These are phyloP conservation scores for Bicyclus anynana DNA, from an alignment of 1,140 invertebrate genomes.

Conservation along the genomic window DNA sequence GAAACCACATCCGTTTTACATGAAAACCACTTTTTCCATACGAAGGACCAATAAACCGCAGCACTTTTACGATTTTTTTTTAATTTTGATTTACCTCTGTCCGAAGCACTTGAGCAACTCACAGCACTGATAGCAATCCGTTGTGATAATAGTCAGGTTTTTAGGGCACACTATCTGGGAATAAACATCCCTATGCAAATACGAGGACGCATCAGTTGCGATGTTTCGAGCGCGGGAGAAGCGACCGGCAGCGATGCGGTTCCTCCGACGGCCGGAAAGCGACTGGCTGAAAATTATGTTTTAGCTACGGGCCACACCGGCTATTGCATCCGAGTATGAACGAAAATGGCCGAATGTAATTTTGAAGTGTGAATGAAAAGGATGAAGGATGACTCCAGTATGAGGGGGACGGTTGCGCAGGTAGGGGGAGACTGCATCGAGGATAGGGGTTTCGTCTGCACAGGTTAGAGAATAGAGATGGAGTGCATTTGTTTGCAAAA, in stretches of 20 bases:
- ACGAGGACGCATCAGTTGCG: slow-evolving; percentile 32
- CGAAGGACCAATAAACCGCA: slow-evolving; percentile 43
- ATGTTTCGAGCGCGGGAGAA: slow-evolving; percentile 54
- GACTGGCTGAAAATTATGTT: slow-evolving; percentile 64
- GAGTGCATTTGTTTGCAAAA: slow-evolving; percentile 53
- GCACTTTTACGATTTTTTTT: slow-evolving; percentile 40
- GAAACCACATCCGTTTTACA: slow-evolving; percentile 42
- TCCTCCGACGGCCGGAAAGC: slow-evolving; percentile 49
- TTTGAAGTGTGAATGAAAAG: slow-evolving; percentile 55
- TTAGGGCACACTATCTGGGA: slow-evolving; percentile 54
- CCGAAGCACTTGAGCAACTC: slow-evolving; percentile 33
- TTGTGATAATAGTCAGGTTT: slow-evolving; percentile 31
- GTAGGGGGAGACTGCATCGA: slow-evolving; percentile 56
- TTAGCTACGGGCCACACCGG: slow-evolving; percentile 53
- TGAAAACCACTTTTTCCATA: slow-evolving; percentile 22
- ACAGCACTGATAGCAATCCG: slow-evolving; percentile 51
- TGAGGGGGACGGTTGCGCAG: slow-evolving; percentile 45
- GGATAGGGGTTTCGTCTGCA: slow-evolving; percentile 52
- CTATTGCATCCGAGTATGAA: slow-evolving; percentile 67
- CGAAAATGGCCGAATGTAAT: slow-evolving; percentile 67
- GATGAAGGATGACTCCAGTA: slow-evolving; percentile 25
- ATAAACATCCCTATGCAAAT: slow-evolving; percentile 59
- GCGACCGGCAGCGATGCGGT: slow-evolving; percentile 43
- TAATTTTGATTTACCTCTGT: slow-evolving; percentile 13
- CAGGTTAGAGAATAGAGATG: slow-evolving; percentile 54